A percentile compares a stretch with the other conserved stretches of the same genome.
Conservation (phyloP, 2,888 invertebrate genomes). For the Unio delphinus region DNA sequence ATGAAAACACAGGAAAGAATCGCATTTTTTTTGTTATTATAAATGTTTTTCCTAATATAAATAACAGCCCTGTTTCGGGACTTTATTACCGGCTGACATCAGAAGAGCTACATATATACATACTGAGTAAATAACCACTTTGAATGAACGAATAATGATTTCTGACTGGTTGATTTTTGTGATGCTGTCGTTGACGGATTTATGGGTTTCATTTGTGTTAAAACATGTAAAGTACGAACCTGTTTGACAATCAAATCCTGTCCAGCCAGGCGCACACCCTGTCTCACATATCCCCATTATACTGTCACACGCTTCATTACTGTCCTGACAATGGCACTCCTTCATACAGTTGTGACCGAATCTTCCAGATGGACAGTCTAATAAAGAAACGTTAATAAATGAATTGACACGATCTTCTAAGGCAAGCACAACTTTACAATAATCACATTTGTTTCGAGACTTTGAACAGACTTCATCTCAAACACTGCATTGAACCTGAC, state of each 20-base stretch:
- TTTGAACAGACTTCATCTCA: too few species aligned
- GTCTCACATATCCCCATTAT: constrained; percentile 61
- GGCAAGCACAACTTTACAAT: too few species aligned
- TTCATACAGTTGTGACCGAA: constrained; percentile 66
- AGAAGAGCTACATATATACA: too few species aligned
- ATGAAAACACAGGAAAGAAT: too few species aligned
- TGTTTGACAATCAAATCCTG: constrained; percentile 63
- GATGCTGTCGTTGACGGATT: neutral
- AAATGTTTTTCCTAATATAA: too few species aligned
- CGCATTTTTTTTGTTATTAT: too few species aligned
- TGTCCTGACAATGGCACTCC: constrained; percentile 66
- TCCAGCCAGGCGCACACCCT: constrained; percentile 64
- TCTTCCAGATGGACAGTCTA: constrained; percentile 63
- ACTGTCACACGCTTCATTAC: constrained; percentile 60
- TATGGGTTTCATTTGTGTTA: neutral
- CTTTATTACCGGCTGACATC: too few species aligned
- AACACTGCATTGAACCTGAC: too few species aligned
- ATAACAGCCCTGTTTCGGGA: too few species aligned
- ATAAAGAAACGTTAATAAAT: neutral
- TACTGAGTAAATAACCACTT: neutral
- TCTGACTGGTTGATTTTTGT: neutral
- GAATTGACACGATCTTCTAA: too few species aligned
- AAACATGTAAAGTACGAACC: constrained; percentile 37
- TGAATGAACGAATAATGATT: neutral
- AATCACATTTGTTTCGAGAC: too few species aligned